A percentile compares a stretch with the other conserved stretches of the same genome.
phyloP scores from a whole-genome alignment of 2,888 invertebrate genomes.

The Bimastos eiseni region DNA sequence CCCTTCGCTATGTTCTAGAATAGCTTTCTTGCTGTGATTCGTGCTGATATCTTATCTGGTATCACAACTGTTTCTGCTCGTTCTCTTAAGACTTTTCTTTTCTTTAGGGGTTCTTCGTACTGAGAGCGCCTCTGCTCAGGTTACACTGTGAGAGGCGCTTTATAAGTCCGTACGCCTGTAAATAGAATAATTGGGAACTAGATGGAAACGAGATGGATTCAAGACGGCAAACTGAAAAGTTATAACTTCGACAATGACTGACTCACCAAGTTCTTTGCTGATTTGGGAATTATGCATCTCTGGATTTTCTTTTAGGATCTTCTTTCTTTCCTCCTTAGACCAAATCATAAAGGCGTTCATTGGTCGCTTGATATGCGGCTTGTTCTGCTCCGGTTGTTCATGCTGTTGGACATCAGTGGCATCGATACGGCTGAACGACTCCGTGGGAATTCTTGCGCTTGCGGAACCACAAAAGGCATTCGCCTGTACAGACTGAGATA shows the following conservation, averaged over 20 bases:
- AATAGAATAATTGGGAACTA: neutral
- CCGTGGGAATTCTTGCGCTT: neutral
- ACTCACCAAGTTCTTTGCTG: slow-evolving; percentile 18
- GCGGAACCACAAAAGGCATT: neutral
- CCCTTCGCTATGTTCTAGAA: too few species aligned
- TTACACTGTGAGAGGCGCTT: too few species aligned
- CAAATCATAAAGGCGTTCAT: slow-evolving; percentile 23
- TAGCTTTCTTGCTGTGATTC: too few species aligned
- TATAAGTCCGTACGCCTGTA: too few species aligned
- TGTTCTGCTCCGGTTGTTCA: neutral
- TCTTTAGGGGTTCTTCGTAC: too few species aligned
- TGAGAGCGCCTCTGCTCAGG: too few species aligned
- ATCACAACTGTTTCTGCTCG: too few species aligned
- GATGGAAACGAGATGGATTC: neutral
- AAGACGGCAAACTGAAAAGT: neutral
- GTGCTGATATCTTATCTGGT: too few species aligned
- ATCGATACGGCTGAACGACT: neutral
- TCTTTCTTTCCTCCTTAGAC: slow-evolving; percentile 14
- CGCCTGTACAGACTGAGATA: neutral
- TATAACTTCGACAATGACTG: neutral
- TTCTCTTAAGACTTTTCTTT: too few species aligned
- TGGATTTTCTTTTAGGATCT: neutral
- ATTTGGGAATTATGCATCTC: slow-evolving; percentile 13
- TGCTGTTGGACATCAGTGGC: neutral
- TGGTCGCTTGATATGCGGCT: neutral